phyloP scores from a whole-genome alignment of 2,113 vertebrate genomes.

The Archocentrus centrarchus region DNA sequence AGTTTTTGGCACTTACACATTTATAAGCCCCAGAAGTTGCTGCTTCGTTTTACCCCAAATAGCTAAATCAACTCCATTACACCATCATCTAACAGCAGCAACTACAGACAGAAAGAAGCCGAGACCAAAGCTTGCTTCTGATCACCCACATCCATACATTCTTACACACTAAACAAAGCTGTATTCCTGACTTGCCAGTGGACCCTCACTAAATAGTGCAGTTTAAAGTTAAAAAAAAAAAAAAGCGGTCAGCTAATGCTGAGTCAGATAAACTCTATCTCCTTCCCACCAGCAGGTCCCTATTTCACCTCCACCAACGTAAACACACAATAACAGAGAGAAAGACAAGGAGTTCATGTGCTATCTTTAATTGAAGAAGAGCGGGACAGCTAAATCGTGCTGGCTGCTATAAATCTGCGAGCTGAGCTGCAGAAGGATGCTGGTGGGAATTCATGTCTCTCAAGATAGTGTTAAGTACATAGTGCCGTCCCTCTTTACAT shows the following conservation, averaged over 20 bases:
- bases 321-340: neutral
- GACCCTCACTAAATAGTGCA: slow-evolving; percentile 32
- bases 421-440: slow-evolving; percentile 6
- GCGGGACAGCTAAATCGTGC: slow-evolving; percentile 16
- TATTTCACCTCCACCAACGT: slow-evolving; percentile 12
- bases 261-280: neutral
- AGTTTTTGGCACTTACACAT: neutral
- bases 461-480: slow-evolving; percentile 1
- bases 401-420: slow-evolving; percentile 24
- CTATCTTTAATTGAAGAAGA: slow-evolving; percentile 53
- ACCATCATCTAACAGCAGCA: neutral
- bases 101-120: neutral
- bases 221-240: slow-evolving; percentile 8
- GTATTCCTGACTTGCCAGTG: neutral
- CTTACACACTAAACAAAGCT: slow-evolving; percentile 16
- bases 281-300: neutral
- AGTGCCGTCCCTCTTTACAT: neutral
- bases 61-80: neutral
- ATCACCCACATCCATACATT: rapidly evolving
- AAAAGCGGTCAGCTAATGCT: neutral
- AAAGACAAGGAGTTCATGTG: slow-evolving; percentile 3
- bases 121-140: neutral
- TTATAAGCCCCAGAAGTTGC: too few relatives aligned
- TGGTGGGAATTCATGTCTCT: neutral
- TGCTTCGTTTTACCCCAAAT: neutral